Conservation (phyloP, 2,888 invertebrate species). For the Ophion obscuratus region DNA sequence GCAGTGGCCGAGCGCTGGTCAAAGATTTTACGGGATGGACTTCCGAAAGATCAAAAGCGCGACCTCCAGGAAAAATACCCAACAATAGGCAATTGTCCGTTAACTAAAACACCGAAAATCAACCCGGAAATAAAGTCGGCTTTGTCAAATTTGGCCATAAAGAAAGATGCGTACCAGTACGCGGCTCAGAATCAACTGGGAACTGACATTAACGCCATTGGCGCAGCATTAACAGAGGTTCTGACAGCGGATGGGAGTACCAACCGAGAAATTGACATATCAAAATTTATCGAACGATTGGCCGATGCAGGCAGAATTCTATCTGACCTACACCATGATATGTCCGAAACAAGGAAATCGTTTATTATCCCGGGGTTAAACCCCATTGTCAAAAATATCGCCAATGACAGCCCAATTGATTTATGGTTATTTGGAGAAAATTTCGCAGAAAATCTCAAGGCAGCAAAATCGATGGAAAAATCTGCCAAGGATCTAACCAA, state of each 20-base stretch:
- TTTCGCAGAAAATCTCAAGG: no score
- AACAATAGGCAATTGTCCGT: slow-evolving; percentile 52
- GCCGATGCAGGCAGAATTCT: slow-evolving; percentile 37
- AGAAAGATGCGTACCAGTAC: background rate
- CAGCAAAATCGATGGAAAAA: no score
- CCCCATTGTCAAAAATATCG: no score
- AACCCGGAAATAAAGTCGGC: slow-evolving; percentile 49
- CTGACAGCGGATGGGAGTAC: slow-evolving; percentile 38
- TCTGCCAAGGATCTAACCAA: no score
- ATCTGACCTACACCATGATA: slow-evolving; percentile 54
- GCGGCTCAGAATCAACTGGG: slow-evolving; percentile 52
- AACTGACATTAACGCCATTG: slow-evolving; percentile 54
- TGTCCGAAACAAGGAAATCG: slow-evolving; percentile 56
- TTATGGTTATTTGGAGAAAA: no score
- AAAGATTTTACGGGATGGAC: slow-evolving; percentile 49
- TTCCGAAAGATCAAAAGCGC: slow-evolving; percentile 51
- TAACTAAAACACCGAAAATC: slow-evolving; percentile 45
- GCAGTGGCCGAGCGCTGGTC: slow-evolving; percentile 55
- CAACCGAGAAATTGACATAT: slow-evolving; percentile 12
- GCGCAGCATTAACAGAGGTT: slow-evolving; percentile 49
- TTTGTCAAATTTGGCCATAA: slow-evolving; percentile 33
- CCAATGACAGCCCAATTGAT: no score
- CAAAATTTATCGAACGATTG: slow-evolving; percentile 42
- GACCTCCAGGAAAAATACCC: no score
- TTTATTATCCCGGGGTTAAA: slow-evolving; percentile 32